A percentile compares a stretch with the other conserved stretches of the same genome.
Evolutionary conservation across 2,113 vertebrate species (phyloP).

Genomic region (Neopipo cinnamomea): DNA sequence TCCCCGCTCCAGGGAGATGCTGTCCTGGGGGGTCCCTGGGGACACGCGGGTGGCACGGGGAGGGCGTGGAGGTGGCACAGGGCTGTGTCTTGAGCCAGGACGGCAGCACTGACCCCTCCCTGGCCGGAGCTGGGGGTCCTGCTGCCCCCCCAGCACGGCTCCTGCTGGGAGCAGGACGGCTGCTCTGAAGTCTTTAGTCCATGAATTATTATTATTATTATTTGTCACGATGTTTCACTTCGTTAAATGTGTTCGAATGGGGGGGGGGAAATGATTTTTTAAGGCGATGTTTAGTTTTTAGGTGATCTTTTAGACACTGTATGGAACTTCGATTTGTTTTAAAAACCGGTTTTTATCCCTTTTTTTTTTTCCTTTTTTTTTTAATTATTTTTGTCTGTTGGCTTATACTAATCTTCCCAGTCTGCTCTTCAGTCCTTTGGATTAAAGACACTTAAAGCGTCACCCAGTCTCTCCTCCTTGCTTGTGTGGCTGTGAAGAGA

Average conservation of each 20-base stretch:
- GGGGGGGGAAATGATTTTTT: neutral
- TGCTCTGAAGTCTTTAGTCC: slow-evolving; percentile 47
- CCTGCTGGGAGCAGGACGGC: neutral
- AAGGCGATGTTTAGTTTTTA: slow-evolving; percentile 60
- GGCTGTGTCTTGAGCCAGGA: neutral
- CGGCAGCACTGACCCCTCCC: neutral
- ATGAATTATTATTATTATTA: neutral
- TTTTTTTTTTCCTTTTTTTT: slow-evolving; percentile 4
- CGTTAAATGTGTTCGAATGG: slow-evolving; percentile 49
- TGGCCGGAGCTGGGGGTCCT: neutral
- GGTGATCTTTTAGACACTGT: slow-evolving; percentile 59
- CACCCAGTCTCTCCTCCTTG: slow-evolving; percentile 20
- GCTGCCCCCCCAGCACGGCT: neutral
- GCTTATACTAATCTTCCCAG: slow-evolving; percentile 72
- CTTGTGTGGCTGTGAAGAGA: neutral
- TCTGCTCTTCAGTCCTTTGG: slow-evolving; percentile 81
- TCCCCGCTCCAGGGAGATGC: neutral
- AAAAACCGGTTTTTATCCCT: neutral
- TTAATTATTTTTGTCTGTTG: slow-evolving; percentile 58
- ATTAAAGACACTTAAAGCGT: slow-evolving; percentile 79
- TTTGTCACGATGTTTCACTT: slow-evolving; percentile 55
- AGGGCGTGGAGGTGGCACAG: neutral
- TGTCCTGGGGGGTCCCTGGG: neutral
- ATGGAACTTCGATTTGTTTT: slow-evolving; percentile 54
- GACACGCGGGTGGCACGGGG: neutral